A percentile compares a stretch with the other conserved stretches of the same genome.
phyloP scores from a whole-genome alignment of 1,140 invertebrate genomes.

The Probaryconus sp. region DNA sequence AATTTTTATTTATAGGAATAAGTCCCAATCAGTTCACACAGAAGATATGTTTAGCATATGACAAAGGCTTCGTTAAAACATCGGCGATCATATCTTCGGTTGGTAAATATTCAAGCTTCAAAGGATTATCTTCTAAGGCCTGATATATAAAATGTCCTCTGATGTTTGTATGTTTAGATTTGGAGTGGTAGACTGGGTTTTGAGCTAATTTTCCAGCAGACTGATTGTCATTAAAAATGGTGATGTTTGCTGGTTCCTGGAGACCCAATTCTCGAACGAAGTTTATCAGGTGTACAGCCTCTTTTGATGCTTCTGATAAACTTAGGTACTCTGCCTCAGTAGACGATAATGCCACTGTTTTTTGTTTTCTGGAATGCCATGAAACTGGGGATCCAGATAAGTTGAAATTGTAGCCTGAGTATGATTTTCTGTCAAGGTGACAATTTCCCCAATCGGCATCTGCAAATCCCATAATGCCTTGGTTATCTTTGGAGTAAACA shows the following conservation, averaged over 20 bases:
- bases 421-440: not conserved
- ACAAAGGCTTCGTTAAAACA: too few species aligned
- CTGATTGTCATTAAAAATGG: conserved; percentile 7
- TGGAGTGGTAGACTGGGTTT: too few species aligned
- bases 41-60: too few species aligned
- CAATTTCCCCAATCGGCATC: conserved; percentile 27
- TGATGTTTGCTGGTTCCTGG: not conserved
- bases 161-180: too few species aligned
- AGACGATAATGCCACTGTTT: conserved; percentile 1
- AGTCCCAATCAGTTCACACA: too few species aligned
- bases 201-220: too few species aligned
- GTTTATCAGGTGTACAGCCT: not conserved
- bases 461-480: not conserved
- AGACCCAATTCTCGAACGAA: conserved; percentile 8
- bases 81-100: too few species aligned
- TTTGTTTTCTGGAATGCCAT: conserved; percentile 9
- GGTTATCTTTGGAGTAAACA: not conserved
- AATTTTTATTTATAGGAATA: too few species aligned
- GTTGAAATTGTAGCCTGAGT: not conserved
- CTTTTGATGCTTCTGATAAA: conserved; percentile 2
- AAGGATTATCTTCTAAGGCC: too few species aligned
- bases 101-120: too few species aligned
- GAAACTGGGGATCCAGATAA: not conserved
- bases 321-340: conserved; percentile 18
- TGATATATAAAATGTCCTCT: too few species aligned